Percentiles rank a stretch among this genome's conserved stretches.
Conservation (phyloP, 2,113 vertebrate genomes). For the Carassius auratus region DNA sequence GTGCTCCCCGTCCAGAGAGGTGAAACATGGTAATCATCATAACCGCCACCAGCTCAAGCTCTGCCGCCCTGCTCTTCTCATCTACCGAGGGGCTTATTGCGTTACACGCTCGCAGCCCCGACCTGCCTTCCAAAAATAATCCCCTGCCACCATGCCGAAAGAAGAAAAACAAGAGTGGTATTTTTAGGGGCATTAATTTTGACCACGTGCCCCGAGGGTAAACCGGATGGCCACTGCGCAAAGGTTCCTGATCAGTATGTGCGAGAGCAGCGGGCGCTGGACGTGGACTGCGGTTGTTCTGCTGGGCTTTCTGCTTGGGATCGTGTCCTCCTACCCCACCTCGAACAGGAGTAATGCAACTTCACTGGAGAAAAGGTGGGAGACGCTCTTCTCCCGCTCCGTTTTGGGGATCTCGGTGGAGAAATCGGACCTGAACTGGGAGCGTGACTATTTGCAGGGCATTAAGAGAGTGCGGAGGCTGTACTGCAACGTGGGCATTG, state of each 20-base stretch:
- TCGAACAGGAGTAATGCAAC: conserved; percentile 84
- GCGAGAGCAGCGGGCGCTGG: conserved; percentile 82
- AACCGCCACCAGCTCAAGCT: conserved; percentile 64
- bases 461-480: too few species aligned
- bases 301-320: conserved; percentile 83
- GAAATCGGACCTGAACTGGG: conserved; percentile 87
- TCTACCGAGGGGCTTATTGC: conserved; percentile 76
- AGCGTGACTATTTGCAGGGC: conserved; percentile 86
- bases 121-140: conserved; percentile 95
- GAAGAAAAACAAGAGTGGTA: conserved; percentile 94
- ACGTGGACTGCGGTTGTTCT: conserved; percentile 84
- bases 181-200: conserved; percentile 98
- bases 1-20: conserved; percentile 59
- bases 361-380: conserved; percentile 85
- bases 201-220: conserved; percentile 95
- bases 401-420: conserved; percentile 87
- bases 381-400: conserved; percentile 87
- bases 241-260: conserved; percentile 93
- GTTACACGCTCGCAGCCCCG: conserved; percentile 89
- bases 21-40: conserved; percentile 84
- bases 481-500: too few species aligned
- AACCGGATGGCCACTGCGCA: conserved; percentile 91
- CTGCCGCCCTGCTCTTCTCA: conserved; percentile 78
- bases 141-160: conserved; percentile 90
- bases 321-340: conserved; percentile 79